Base-by-base conservation (phyloP, 1,140 invertebrate genomes). In the Drosophila takahashii region DNA sequence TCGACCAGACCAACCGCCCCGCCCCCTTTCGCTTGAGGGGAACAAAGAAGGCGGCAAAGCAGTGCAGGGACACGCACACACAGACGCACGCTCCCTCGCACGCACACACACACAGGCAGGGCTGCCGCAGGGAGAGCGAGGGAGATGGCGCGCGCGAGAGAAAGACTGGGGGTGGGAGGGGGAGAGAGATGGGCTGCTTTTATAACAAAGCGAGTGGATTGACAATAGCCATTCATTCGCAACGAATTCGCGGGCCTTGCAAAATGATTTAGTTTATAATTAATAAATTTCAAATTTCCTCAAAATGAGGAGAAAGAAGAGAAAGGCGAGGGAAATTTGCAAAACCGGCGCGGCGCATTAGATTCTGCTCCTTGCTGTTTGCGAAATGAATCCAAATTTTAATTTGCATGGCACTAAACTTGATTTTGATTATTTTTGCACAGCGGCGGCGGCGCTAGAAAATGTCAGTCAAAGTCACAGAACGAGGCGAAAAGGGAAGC, bases 1-100 rank as follows among this genome's bases (percentile, higher is more conserved):
- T 62, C 41, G 50, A 52, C 44, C 29, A 41, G 50, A 52, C 44
- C 29, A 41, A 44, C 64, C 15, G 54, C 32, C 32, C 47, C 27
- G 45, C 44, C 42, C 37, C 59, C 36, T 34, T 39, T 22, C 41
- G 36, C 51, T 32, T 27, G 53, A 32, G 62, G 72, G 74, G 77
- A 86, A 86, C 81, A 86, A 86, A 86, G 81, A 86, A 70, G 71
- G 71, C 53, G 61, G 77, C 83, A 84, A 84, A 85, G 81, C 81
- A 85, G 62, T 80, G 81, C 81, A 77, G 67, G 73, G 79, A 65
- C 65, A 83, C 61, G 51, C 80, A 69, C 64, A 64, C 60, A 61
- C 69, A 42, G 48, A 45, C 52, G 44, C 51, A 72, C 56, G 45
- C 44, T 48, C 42, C 54, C 29, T 32, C 29, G 29, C 29, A 32